phyloP scores from a whole-genome alignment of 2,888 invertebrate species.

The Meliscaeva auricollis region DNA sequence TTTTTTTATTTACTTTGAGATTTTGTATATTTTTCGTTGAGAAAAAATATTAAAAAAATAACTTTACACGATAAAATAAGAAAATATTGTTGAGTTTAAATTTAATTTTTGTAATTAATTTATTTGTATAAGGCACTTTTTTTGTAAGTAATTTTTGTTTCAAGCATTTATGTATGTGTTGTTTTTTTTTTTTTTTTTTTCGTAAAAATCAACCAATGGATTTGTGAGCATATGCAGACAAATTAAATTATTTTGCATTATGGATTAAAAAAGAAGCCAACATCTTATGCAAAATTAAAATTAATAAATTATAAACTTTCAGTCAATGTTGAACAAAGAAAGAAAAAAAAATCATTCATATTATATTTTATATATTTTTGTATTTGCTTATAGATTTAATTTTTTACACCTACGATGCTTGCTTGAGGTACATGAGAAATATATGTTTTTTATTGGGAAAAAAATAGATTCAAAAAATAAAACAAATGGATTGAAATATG shows the following conservation, averaged over 20 bases:
- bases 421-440: constrained; percentile 38
- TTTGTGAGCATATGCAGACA: constrained; percentile 28
- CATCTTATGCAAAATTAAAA: constrained; percentile 70
- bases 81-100: constrained; percentile 28
- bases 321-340: constrained; percentile 16
- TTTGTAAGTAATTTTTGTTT: constrained; percentile 54
- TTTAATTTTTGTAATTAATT: constrained; percentile 19
- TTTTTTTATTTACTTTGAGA: constrained; percentile 10
- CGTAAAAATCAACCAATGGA: constrained; percentile 43
- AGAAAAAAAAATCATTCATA: constrained; percentile 32
- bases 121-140: constrained; percentile 69
- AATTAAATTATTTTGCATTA: constrained; percentile 36
- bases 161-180: constrained; percentile 24
- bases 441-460: constrained; percentile 29
- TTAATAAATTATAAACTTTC: constrained; percentile 24
- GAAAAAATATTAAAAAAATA: constrained; percentile 22
- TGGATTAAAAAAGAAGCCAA: constrained; percentile 73
- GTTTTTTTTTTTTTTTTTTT: constrained; percentile 31
- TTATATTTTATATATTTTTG: constrained; percentile 24
- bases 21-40: constrained; percentile 6
- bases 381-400: neutral
- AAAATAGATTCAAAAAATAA: neutral
- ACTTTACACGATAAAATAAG: constrained; percentile 14
- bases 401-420: constrained; percentile 38
- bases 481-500: neutral